Conservation (phyloP, 2,113 vertebrate genomes). For the Grantiella picta region DNA sequence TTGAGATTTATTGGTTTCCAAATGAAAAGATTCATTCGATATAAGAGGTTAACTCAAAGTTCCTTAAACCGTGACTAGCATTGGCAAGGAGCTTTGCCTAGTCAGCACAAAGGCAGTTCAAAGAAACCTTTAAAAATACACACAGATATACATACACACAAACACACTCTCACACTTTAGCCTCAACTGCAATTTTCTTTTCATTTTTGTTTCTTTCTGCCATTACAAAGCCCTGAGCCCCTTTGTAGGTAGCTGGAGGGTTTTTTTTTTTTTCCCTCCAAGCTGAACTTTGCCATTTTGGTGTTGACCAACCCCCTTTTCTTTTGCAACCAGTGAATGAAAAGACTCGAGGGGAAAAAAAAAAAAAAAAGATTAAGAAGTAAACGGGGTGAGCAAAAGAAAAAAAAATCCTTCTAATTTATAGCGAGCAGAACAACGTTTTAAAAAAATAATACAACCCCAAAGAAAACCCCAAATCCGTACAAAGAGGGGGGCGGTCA, state of each 20-base stretch:
- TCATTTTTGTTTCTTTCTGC: slow-evolving; percentile 76
- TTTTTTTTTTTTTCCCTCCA: neutral
- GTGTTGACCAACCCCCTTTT: slow-evolving; percentile 72
- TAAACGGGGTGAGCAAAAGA: neutral
- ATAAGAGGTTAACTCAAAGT: slow-evolving; percentile 81
- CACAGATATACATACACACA: slow-evolving; percentile 69
- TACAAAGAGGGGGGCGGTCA: neutral
- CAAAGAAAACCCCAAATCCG: neutral
- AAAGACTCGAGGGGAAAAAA: slow-evolving; percentile 7
- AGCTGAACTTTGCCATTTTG: slow-evolving; percentile 78
- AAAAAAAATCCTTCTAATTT: slow-evolving; percentile 12
- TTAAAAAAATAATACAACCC: slow-evolving; percentile 30
- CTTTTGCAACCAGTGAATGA: slow-evolving; percentile 66
- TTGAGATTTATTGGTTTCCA: slow-evolving; percentile 80
- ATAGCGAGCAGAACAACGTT: slow-evolving; percentile 32
- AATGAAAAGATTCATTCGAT: slow-evolving; percentile 83
- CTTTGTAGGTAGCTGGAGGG: slow-evolving; percentile 74
- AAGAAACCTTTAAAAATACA: slow-evolving; percentile 77
- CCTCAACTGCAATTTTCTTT: slow-evolving; percentile 76
- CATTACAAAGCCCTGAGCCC: slow-evolving; percentile 73
- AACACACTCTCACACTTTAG: slow-evolving; percentile 73
- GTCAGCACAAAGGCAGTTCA: slow-evolving; percentile 77
- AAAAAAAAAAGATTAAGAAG: neutral
- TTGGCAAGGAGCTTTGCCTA: slow-evolving; percentile 68
- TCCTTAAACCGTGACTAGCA: slow-evolving; percentile 74